These are phyloP conservation scores for Zaprionus lineosus DNA, from an alignment of 2,888 invertebrate genomes.

Conservation along the genomic window DNA sequence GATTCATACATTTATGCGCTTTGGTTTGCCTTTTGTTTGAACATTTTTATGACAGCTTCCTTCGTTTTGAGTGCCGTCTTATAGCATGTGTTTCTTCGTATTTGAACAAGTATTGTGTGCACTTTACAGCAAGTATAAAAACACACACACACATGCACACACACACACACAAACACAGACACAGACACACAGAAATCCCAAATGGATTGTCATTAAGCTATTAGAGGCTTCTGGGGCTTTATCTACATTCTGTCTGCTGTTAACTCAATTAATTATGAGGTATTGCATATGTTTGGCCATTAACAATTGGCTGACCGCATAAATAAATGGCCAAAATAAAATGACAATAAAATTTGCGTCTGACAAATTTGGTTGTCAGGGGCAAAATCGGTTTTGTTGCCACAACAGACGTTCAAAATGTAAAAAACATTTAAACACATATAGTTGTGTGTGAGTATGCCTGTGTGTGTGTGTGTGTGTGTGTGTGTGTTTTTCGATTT, in stretches of 20 bases:
- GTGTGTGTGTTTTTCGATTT: constrained; percentile 60
- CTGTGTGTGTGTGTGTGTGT: constrained; percentile 9
- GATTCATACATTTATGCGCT: constrained; percentile 64
- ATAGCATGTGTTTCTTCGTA: constrained; percentile 54
- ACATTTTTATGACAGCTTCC: constrained; percentile 69
- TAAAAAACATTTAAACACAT: constrained; percentile 27
- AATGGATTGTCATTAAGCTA: neutral
- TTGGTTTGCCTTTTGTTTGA: constrained; percentile 47
- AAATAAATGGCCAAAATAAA: constrained; percentile 25
- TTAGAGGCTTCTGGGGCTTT: neutral
- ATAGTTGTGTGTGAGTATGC: constrained; percentile 7
- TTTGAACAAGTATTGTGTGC: constrained; percentile 14
- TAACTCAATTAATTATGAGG: constrained; percentile 55
- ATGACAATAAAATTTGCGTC: constrained; percentile 41
- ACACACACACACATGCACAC: neutral
- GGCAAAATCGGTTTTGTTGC: constrained; percentile 35
- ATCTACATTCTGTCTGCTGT: constrained; percentile 11
- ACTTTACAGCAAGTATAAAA: neutral
- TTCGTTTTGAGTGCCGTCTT: constrained; percentile 45
- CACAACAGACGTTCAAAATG: constrained; percentile 7
- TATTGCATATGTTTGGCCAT: constrained; percentile 32
- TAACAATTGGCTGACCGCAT: constrained; percentile 30
- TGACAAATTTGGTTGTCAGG: constrained; percentile 44
- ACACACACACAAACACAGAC: neutral
- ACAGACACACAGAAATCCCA: neutral